Evolutionary conservation across 2,888 invertebrate species (phyloP).

Genomic region (Patella caerulea): DNA sequence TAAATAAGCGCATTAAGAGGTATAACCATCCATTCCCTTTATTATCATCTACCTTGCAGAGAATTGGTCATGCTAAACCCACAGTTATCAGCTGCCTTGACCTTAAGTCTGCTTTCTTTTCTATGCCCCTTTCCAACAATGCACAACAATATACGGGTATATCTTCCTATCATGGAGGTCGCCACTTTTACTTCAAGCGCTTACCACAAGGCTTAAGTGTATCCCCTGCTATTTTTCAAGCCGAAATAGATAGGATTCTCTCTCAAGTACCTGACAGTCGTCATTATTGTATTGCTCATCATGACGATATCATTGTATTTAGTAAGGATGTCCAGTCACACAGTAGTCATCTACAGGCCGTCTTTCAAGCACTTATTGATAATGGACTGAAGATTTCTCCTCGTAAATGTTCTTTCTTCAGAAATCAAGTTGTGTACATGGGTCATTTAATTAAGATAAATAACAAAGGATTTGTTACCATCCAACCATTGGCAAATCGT

Average conservation of each 20-base stretch:
- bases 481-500: background rate
- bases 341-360: background rate
- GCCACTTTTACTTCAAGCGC: too few species aligned
- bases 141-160: too few species aligned
- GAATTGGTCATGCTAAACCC: too few species aligned
- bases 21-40: too few species aligned
- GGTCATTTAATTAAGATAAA: background rate
- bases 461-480: background rate
- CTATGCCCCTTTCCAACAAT: too few species aligned
- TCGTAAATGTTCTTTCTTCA: background rate
- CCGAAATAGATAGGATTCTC: background rate
- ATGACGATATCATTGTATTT: background rate
- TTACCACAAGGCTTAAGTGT: too few species aligned
- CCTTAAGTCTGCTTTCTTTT: too few species aligned
- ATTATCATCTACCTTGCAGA: too few species aligned
- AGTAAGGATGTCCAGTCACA: background rate
- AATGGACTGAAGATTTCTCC: conserved; percentile 3
- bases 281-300: background rate
- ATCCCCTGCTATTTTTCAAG: background rate
- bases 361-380: background rate
- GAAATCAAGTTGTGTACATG: background rate
- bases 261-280: background rate
- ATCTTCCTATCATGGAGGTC: too few species aligned
- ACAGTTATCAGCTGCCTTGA: too few species aligned
- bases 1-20: too few species aligned